phyloP scores from a whole-genome alignment of 2,797 vertebrate species.

The Sternotherus odoratus region DNA sequence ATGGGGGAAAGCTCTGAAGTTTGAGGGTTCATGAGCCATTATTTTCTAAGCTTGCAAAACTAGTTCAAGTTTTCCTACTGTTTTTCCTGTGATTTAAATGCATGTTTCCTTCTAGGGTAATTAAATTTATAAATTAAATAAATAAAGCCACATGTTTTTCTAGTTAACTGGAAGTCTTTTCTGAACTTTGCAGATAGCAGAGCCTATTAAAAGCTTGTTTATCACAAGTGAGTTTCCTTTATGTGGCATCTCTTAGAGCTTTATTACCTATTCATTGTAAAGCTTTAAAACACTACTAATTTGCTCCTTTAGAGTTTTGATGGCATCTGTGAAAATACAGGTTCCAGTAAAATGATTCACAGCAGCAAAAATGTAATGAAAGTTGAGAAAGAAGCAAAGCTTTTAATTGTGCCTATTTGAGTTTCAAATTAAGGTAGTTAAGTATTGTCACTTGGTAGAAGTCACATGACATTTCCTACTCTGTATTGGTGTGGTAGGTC shows the following conservation, averaged over 20 bases:
- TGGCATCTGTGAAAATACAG: neutral
- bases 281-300: neutral
- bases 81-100: neutral
- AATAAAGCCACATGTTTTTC: neutral
- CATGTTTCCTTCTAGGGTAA: slow-evolving; percentile 26
- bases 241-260: neutral
- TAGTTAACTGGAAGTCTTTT: neutral
- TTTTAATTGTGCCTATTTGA: neutral
- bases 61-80: neutral
- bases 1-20: neutral
- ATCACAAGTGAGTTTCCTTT: neutral
- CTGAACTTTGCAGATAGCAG: neutral
- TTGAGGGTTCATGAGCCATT: neutral
- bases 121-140: neutral
- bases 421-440: neutral
- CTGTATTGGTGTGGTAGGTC: neutral
- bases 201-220: neutral
- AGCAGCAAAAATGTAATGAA: neutral
- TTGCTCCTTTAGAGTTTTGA: neutral
- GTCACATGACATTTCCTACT: neutral
- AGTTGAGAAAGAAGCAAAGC: neutral
- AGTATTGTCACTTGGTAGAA: neutral
- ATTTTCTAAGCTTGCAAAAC: neutral
- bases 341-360: neutral
- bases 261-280: neutral